Base-by-base conservation (phyloP, 2,113 vertebrate species). In the Syngnathus typhle region DNA sequence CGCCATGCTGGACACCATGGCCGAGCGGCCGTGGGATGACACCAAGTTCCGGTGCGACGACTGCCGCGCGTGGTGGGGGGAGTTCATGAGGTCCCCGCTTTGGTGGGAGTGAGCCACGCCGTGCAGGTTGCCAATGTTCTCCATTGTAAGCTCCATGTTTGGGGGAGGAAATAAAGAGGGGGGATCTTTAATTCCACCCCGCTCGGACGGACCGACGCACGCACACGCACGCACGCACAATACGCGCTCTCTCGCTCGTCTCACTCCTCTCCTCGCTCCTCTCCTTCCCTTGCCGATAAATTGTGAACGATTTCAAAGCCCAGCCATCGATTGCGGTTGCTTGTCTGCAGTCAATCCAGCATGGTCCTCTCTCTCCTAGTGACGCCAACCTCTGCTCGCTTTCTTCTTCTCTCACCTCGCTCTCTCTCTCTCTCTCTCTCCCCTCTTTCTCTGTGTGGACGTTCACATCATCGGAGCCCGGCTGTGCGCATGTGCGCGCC, bases 81-180 rank as follows among this genome's bases (percentile, higher is more conserved):
- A 90, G 92, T 94, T 96, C 93, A 98, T 93, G 87, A 98, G 90
- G 91, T 98, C 95, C 49, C 92, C 91, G 59, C 92, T 89, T 79
- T 94, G 94, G 76, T 94, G 94, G 68, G 93, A 91, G 88, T 96
- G 95, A 83, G 94, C 88, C 75, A 95, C 92, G 62, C 93, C 92
- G 90, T 96, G 95, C 71, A 95, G 90, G 85, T 92, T 94, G 84
- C 94, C 94, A 88, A 98, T 92, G 90, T 94, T 94, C 87, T 98
- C 95, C 93, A 98, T 94, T 88, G 93, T 94, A 87, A 98, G 94
- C 93, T 98, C 95, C 95, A 97, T 97, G 85, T 83, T 74, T 88
- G 87, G 83, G 88, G 88, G 78, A 63, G 60, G 39, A 61, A 61
- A 58, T 58, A 0, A 58, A 61, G 39, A 41, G 85, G 82, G 88